Conservation (phyloP, 2,888 invertebrate genomes). For the Mallateleia sp. region DNA sequence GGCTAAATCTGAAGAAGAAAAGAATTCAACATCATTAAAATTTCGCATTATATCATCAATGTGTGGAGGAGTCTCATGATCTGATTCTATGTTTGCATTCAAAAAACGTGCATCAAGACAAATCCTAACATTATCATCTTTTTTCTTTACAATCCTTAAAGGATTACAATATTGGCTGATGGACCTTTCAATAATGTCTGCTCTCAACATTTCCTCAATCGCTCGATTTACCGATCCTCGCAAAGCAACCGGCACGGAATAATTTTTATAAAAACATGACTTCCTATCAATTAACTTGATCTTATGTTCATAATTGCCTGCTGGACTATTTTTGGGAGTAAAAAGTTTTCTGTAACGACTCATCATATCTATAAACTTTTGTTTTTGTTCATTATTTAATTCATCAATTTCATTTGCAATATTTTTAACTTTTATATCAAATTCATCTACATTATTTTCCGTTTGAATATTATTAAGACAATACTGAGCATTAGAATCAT, state of each 20-base stretch:
- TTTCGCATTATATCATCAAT: slow-evolving; percentile 72
- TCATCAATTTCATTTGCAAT: background rate
- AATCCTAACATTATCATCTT: slow-evolving; percentile 83
- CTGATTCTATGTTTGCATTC: slow-evolving; percentile 82
- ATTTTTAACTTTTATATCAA: background rate
- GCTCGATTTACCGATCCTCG: slow-evolving; percentile 78
- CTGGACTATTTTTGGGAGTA: background rate
- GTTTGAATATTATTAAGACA: too few relatives aligned
- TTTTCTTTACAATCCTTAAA: slow-evolving; percentile 82
- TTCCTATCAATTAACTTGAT: background rate
- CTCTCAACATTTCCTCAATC: slow-evolving; percentile 80
- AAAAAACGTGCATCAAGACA: slow-evolving; percentile 85
- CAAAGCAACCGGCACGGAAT: slow-evolving; percentile 53
- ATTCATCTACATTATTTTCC: background rate
- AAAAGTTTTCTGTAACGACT: background rate
- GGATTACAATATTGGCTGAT: slow-evolving; percentile 83
- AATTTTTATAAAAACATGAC: background rate
- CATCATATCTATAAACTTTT: too few relatives aligned
- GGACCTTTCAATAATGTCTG: slow-evolving; percentile 82
- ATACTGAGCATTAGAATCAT: too few relatives aligned
- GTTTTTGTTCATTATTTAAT: background rate
- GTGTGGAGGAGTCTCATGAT: slow-evolving; percentile 80
- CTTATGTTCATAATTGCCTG: background rate
- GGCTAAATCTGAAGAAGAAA: slow-evolving; percentile 76
- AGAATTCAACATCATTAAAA: slow-evolving; percentile 65